Base-by-base conservation (phyloP, 2,797 vertebrate species). In the Paratrypauchen microcephalus region DNA sequence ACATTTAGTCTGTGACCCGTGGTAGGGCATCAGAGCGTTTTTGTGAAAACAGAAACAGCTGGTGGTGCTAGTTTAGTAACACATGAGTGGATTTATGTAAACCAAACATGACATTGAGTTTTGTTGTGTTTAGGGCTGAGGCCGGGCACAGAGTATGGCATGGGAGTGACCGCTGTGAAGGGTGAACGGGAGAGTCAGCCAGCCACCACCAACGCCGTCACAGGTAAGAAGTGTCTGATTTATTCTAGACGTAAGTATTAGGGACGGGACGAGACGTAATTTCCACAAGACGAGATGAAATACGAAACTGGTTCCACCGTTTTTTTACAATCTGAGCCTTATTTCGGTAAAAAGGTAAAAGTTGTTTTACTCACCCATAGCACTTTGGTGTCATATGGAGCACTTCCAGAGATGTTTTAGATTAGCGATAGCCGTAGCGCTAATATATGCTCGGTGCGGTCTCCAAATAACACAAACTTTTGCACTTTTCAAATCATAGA, bases 111-210 rank as follows among this genome's bases (percentile, higher is more conserved):
- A 86, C 65, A 19, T 24, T 66, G 72, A 69, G 66, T 73, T 77
- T 70, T 55, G 15, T 28, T 41, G 0, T 52, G 45, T 76, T 65
- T 58, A 99, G 98, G 95, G 82, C 88, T 99, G 82, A 95, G 91
- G 71, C 97, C 98, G 0, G 96, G 96, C 60, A 97, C 95, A 0
- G 98, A 99, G 80, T 99, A 99, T 1, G 97, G 97, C n/a, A 95
- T 99, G 90, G 97, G 97, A 15, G 95, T 99, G 80, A 98, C 97
- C 0, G 96, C 97, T 0, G 94, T 99, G 77, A 98, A 95, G 77
- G 92, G 93, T 0, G 94, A 97, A 86, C 94, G 92, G 62, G 98
- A 99, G 88, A 99, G 98, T 16, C 79, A 93, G 63, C 97, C 98
- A 0, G 89, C 96, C 0, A 99, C 97, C 59, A 97, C 97, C 78